phyloP scores from a whole-genome alignment of 2,113 vertebrate species.

The Arvicanthis niloticus region DNA sequence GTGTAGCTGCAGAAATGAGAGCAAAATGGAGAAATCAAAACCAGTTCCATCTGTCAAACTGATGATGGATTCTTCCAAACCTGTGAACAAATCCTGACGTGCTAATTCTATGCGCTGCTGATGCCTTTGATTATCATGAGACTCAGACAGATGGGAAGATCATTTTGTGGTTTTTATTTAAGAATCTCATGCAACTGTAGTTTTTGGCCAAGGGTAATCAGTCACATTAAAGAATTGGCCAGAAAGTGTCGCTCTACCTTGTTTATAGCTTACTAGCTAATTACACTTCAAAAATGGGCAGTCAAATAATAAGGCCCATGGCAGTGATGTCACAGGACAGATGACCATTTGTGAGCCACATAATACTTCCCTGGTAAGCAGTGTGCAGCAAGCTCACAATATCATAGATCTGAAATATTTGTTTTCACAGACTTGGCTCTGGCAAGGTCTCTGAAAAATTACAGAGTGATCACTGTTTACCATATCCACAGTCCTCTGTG shows the following conservation, averaged over 20 bases:
- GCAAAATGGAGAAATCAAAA: slow-evolving; percentile 81
- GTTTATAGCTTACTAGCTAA: slow-evolving; percentile 84
- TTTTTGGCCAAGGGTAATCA: slow-evolving; percentile 83
- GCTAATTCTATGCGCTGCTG: slow-evolving; percentile 80
- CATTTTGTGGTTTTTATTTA: slow-evolving; percentile 84
- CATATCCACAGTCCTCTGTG: neutral
- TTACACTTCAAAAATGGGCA: slow-evolving; percentile 82
- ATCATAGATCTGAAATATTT: slow-evolving; percentile 19
- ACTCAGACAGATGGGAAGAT: slow-evolving; percentile 88
- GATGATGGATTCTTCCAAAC: slow-evolving; percentile 78
- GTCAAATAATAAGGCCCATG: slow-evolving; percentile 71
- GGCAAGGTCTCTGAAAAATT: slow-evolving; percentile 17
- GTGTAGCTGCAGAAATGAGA: slow-evolving; percentile 42
- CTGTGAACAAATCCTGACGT: slow-evolving; percentile 81
- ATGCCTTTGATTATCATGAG: slow-evolving; percentile 84
- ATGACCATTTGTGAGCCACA: slow-evolving; percentile 27
- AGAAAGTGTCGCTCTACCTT: slow-evolving; percentile 85
- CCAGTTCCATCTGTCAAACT: slow-evolving; percentile 80
- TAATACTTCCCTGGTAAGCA: slow-evolving; percentile 33
- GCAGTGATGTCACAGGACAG: slow-evolving; percentile 32
- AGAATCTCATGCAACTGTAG: slow-evolving; percentile 77
- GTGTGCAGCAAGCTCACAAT: neutral
- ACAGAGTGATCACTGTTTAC: neutral
- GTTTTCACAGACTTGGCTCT: slow-evolving; percentile 25
- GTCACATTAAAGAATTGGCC: slow-evolving; percentile 83